Base-by-base conservation (phyloP, 2,113 vertebrate genomes). In the Acinonyx jubatus region DNA sequence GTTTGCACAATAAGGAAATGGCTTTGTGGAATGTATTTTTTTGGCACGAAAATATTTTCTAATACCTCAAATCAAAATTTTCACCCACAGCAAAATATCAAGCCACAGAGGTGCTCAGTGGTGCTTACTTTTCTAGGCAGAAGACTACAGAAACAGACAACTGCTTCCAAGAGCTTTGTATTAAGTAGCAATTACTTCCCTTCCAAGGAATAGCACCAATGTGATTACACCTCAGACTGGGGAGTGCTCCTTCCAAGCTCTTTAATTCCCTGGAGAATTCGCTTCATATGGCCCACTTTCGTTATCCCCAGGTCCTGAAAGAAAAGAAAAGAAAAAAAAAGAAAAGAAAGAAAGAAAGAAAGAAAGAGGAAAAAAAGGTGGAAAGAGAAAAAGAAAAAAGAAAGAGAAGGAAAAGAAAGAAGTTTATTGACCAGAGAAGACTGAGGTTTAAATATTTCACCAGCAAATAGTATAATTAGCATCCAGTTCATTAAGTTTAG, bases 251-350 rank as follows among this genome's bases (percentile, higher is more conserved):
- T 99, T 98, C 99, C 98, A 73, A 99, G 99, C 94, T 99, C 99
- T 98, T 99, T 99, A 99, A 99, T 99, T 99, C 99, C 99, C 99
- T 99, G 99, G 98, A 99, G 99, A 99, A 99, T 99, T 99, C 99
- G 99, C 99, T 99, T 99, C 99, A 99, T 99, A 99, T 99, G 99
- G 97, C 99, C 99, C 99, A 99, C 99, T 99, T 99, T 99, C 99
- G 99, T 99, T 99, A 99, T 99, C 99, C 99, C 99, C 99, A 99
- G 99, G 98, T 99, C 99, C 99, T 99, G 97, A 48, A 97, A 96
- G 91, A 95, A 19, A 0, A 80, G 66, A 15, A 50, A 50, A 48
- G 11, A n/a, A 48, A 31, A 84, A 55, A 21, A 83, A 73, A 38
- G 65, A 94, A 74, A 96, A 92, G 50, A 3, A 92, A 87, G 71